phyloP scores from a whole-genome alignment of 2,113 vertebrate genomes.

The Brevimyrus niger region DNA sequence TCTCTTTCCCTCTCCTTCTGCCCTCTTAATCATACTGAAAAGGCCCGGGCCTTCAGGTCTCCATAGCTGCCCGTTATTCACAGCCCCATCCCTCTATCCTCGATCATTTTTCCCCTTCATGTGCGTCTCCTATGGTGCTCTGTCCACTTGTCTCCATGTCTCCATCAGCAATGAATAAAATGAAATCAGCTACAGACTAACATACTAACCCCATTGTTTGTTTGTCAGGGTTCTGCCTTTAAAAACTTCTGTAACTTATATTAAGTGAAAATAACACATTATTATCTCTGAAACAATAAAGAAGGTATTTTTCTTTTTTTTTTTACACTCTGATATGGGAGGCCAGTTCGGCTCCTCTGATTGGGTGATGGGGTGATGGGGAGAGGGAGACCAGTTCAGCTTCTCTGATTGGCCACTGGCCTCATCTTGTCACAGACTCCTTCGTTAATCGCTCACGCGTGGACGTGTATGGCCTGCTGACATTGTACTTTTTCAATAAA shows the following conservation, averaged over 20 bases:
- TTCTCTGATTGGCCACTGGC: background rate
- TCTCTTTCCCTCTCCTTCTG: background rate
- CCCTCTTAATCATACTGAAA: background rate
- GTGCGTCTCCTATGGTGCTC: background rate
- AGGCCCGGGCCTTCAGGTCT: background rate
- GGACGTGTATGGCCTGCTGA: constrained; percentile 7
- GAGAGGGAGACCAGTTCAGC: background rate
- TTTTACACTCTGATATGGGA: background rate
- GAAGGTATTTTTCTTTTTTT: background rate
- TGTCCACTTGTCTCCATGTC: background rate
- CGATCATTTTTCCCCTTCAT: background rate
- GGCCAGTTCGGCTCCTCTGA: background rate
- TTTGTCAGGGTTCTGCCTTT: constrained; percentile 15
- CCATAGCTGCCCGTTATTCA: background rate
- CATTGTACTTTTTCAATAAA: constrained; percentile 19
- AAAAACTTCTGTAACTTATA: constrained; percentile 22
- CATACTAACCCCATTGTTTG: background rate
- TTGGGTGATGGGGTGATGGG: background rate
- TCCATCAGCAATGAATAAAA: background rate
- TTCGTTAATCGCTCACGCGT: background rate
- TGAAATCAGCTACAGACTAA: background rate
- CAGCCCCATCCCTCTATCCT: background rate
- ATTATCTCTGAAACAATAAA: constrained; percentile 5
- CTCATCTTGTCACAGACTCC: background rate
- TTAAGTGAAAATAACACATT: constrained; percentile 19